These are phyloP conservation scores for Melitaea athalia DNA, from an alignment of 2,888 invertebrate species.

Conservation along the genomic window DNA sequence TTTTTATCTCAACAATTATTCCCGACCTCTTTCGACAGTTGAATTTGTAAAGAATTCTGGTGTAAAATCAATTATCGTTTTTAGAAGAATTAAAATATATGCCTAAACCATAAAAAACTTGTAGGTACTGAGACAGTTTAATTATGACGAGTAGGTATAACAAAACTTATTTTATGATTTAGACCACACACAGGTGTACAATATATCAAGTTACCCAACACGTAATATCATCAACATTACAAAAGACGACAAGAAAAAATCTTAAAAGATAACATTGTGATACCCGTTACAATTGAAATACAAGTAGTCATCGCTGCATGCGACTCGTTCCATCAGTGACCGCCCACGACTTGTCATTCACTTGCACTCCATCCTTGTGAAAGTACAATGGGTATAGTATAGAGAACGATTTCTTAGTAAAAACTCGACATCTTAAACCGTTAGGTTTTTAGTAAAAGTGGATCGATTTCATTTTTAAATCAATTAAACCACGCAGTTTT, in stretches of 20 bases:
- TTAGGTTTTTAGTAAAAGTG: background rate
- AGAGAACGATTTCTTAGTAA: background rate
- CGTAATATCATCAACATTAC: background rate
- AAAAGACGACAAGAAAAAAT: background rate
- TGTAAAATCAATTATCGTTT: too few relatives aligned
- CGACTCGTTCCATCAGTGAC: conserved; percentile 23
- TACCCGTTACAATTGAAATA: conserved; percentile 29
- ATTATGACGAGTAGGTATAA: too few relatives aligned
- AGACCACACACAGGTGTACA: too few relatives aligned
- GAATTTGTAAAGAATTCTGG: too few relatives aligned
- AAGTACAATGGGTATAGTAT: conserved; percentile 14
- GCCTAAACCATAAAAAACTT: too few relatives aligned
- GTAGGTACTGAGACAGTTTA: too few relatives aligned
- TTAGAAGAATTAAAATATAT: too few relatives aligned
- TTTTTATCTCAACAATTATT: too few relatives aligned
- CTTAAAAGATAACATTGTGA: conserved; percentile 17
- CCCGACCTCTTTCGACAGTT: too few relatives aligned
- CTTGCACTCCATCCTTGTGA: conserved; percentile 39
- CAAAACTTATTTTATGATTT: too few relatives aligned
- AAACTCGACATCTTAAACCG: background rate
- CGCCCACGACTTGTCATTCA: conserved; percentile 44
- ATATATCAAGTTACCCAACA: background rate
- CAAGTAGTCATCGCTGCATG: conserved; percentile 39
- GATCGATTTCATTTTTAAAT: too few relatives aligned
- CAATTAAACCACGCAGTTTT: too few relatives aligned